These are phyloP conservation scores for Enteromius radiatus DNA, from an alignment of 2,797 vertebrate genomes.

Conservation along the genomic window DNA sequence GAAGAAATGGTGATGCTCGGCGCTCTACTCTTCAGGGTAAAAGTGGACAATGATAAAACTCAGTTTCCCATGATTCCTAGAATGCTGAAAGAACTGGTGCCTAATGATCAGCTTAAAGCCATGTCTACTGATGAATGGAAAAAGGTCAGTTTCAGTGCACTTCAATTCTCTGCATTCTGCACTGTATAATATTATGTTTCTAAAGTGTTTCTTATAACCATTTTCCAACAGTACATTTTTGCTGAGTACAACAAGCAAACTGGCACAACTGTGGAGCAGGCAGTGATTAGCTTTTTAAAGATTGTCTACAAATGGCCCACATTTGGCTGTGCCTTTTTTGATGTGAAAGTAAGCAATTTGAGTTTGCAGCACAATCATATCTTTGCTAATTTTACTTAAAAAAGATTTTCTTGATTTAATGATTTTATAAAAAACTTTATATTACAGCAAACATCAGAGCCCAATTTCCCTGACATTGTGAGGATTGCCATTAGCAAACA, in stretches of 20 bases:
- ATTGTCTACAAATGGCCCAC: conserved; percentile 87
- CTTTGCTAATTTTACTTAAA: background rate
- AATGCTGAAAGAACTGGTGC: conserved; percentile 89
- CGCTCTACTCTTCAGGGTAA: conserved; percentile 86
- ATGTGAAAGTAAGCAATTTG: conserved; percentile 88
- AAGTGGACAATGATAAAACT: conserved; percentile 78
- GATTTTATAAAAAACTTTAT: background rate
- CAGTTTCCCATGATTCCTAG: conserved; percentile 83
- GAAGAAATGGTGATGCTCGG: conserved; percentile 90
- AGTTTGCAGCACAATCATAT: background rate
- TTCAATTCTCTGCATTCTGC: background rate
- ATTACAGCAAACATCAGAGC: conserved; percentile 91
- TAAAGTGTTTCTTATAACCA: background rate
- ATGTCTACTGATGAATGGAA: conserved; percentile 92
- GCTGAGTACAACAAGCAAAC: conserved; percentile 81
- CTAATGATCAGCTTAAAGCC: conserved; percentile 84
- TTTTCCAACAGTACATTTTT: conserved; percentile 78
- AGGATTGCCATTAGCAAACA: conserved; percentile 92
- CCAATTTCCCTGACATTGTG: conserved; percentile 88
- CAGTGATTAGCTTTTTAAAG: conserved; percentile 89
- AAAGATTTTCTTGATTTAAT: background rate
- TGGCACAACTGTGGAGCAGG: conserved; percentile 83
- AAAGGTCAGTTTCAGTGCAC: conserved; percentile 77
- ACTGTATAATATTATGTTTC: background rate
- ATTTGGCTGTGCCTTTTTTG: conserved; percentile 95